These are phyloP conservation scores for Tapirus indicus DNA, from an alignment of 2,797 vertebrate genomes.

Conservation along the genomic window DNA sequence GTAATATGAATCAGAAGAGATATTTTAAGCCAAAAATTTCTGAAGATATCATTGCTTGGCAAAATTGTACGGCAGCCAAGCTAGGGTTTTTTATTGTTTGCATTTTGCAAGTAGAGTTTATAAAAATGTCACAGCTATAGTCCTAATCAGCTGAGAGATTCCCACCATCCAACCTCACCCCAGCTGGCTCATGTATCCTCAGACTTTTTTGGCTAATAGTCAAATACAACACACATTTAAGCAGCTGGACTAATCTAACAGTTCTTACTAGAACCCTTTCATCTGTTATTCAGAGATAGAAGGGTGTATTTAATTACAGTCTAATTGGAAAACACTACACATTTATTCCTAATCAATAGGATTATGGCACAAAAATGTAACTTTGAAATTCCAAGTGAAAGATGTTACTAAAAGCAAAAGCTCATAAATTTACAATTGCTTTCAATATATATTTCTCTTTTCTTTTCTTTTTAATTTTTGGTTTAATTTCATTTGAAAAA, in stretches of 20 bases:
- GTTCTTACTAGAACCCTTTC: constrained; percentile 88
- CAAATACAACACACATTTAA: constrained; percentile 89
- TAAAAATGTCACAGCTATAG: constrained; percentile 81
- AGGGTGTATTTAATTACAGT: constrained; percentile 85
- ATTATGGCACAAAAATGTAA: constrained; percentile 72
- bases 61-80: constrained; percentile 75
- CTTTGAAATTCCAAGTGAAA: constrained; percentile 65
- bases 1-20: constrained; percentile 71
- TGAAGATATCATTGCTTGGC: constrained; percentile 64
- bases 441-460: constrained; percentile 7
- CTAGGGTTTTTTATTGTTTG: constrained; percentile 69
- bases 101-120: constrained; percentile 82
- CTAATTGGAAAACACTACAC: constrained; percentile 84
- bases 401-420: constrained; percentile 57
- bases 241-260: constrained; percentile 89
- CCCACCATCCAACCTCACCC: constrained; percentile 78
- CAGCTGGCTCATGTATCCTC: constrained; percentile 87
- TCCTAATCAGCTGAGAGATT: constrained; percentile 86
- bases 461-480: no score
- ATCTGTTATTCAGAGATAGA: constrained; percentile 88
- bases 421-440: constrained; percentile 71
- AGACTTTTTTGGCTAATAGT: constrained; percentile 87
- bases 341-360: constrained; percentile 83
- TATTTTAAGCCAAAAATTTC: constrained; percentile 74
- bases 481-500: constrained; percentile 43